Evolutionary conservation across 1,140 invertebrate genomes (phyloP).

Genomic region (Zophobas morio): DNA sequence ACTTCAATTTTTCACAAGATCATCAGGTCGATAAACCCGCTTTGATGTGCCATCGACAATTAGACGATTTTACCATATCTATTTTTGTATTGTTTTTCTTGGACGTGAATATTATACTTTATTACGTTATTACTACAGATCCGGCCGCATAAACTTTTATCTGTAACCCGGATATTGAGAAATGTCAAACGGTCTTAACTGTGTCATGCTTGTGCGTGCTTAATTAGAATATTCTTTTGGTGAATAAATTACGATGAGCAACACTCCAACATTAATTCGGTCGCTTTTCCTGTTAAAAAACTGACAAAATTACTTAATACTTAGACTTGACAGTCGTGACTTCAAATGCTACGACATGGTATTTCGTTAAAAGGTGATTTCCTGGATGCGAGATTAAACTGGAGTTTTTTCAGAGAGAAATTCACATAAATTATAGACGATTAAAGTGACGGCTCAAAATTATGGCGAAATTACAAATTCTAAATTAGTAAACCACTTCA

Average conservation of each 20-base stretch:
- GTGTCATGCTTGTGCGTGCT: background rate
- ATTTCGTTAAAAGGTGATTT: conserved; percentile 2
- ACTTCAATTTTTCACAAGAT: background rate
- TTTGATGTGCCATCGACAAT: background rate
- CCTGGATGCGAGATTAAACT: background rate
- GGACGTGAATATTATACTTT: background rate
- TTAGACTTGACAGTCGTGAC: background rate
- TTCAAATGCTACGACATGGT: background rate
- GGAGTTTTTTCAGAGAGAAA: background rate
- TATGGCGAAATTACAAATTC: background rate
- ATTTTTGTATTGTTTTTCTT: background rate
- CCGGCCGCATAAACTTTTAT: conserved; percentile 10
- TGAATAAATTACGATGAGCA: background rate
- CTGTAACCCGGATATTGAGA: background rate
- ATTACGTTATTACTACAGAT: conserved; percentile 3
- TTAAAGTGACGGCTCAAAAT: background rate
- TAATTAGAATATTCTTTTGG: conserved; percentile 6
- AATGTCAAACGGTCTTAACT: conserved; percentile 4
- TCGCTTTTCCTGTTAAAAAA: background rate
- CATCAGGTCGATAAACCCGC: conserved; percentile 28
- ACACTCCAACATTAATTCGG: background rate
- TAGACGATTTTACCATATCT: conserved; percentile 4
- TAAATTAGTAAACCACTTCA: conserved; percentile 1
- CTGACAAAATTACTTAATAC: background rate
- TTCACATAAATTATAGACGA: conserved; percentile 1